phyloP scores from a whole-genome alignment of 2,888 invertebrate species.

The Drosophila dives region DNA sequence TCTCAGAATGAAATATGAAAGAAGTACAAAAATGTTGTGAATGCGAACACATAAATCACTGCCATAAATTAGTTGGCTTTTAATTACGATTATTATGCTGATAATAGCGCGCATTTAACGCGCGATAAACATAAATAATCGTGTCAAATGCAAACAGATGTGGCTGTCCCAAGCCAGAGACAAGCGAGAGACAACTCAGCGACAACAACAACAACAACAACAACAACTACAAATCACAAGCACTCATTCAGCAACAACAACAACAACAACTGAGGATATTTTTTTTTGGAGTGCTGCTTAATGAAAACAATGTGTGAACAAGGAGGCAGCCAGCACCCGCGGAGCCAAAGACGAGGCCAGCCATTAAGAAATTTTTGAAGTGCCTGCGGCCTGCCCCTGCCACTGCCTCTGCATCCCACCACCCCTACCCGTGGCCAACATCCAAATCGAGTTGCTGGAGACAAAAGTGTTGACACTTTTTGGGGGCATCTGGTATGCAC shows the following conservation, averaged over 20 bases:
- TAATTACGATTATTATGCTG: constrained; percentile 84
- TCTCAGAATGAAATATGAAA: constrained; percentile 11
- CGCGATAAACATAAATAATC: constrained; percentile 83
- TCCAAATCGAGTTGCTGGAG: constrained; percentile 2
- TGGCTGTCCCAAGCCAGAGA: constrained; percentile 39
- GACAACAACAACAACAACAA: constrained; percentile 26
- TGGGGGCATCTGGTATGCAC: constrained; percentile 23
- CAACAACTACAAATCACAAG: constrained; percentile 60
- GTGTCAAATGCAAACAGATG: constrained; percentile 82
- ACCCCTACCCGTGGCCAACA: not conserved
- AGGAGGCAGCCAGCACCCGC: constrained; percentile 50
- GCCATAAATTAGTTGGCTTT: constrained; percentile 83
- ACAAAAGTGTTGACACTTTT: constrained; percentile 63
- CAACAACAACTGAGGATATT: constrained; percentile 32
- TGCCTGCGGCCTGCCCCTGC: constrained; percentile 40
- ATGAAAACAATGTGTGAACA: constrained; percentile 84
- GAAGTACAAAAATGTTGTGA: constrained; percentile 38
- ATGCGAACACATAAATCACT: constrained; percentile 76
- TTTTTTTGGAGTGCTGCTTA: constrained; percentile 69
- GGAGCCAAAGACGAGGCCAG: constrained; percentile 38
- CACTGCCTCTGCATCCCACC: not conserved
- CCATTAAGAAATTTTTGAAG: constrained; percentile 74
- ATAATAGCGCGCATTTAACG: constrained; percentile 83
- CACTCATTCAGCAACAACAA: constrained; percentile 50
- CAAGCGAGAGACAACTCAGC: constrained; percentile 36